Percentiles rank a stretch among this genome's conserved stretches.
Conservation (phyloP, 2,797 vertebrate genomes). For the Brotula barbata region DNA sequence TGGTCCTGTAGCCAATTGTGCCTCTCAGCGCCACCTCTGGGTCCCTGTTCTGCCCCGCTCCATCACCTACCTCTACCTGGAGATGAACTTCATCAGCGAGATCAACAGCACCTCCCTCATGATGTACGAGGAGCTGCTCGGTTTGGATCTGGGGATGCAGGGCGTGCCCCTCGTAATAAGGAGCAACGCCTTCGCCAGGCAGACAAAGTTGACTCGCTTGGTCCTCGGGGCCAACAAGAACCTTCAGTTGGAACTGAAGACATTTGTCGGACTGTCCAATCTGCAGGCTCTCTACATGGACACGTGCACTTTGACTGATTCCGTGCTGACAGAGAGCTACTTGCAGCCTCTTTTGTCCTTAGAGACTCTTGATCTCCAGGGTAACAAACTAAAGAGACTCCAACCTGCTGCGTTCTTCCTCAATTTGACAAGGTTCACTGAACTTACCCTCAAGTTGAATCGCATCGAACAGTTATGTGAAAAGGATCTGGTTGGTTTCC, state of each 20-base stretch:
- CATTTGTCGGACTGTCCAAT: slow-evolving; percentile 80
- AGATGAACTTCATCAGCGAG: slow-evolving; percentile 75
- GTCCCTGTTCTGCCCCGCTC: slow-evolving; percentile 79
- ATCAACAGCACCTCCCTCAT: slow-evolving; percentile 78
- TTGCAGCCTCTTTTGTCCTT: slow-evolving; percentile 83
- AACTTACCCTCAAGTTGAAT: slow-evolving; percentile 78
- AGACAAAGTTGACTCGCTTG: slow-evolving; percentile 76
- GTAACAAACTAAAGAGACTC: slow-evolving; percentile 77
- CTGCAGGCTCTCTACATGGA: slow-evolving; percentile 75
- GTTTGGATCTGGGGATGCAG: slow-evolving; percentile 77
- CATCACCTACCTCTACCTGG: slow-evolving; percentile 74
- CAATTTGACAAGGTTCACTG: slow-evolving; percentile 72
- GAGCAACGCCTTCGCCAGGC: slow-evolving; percentile 80
- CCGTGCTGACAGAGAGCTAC: slow-evolving; percentile 77
- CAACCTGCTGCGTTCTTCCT: slow-evolving; percentile 81
- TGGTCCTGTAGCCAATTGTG: slow-evolving; percentile 56
- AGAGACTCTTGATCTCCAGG: slow-evolving; percentile 74
- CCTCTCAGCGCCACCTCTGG: slow-evolving; percentile 41
- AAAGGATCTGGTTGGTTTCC: slow-evolving; percentile 81
- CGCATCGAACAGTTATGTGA: slow-evolving; percentile 78
- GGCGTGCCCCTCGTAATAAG: slow-evolving; percentile 63
- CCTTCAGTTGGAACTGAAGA: slow-evolving; percentile 75
- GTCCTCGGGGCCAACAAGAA: slow-evolving; percentile 69
- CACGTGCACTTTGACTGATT: slow-evolving; percentile 68
- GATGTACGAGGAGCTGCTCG: slow-evolving; percentile 64